Percentiles rank a stretch among this genome's conserved stretches.
These are phyloP conservation scores for Fringilla coelebs DNA, from an alignment of 2,797 vertebrate genomes.

Conservation along the genomic window DNA sequence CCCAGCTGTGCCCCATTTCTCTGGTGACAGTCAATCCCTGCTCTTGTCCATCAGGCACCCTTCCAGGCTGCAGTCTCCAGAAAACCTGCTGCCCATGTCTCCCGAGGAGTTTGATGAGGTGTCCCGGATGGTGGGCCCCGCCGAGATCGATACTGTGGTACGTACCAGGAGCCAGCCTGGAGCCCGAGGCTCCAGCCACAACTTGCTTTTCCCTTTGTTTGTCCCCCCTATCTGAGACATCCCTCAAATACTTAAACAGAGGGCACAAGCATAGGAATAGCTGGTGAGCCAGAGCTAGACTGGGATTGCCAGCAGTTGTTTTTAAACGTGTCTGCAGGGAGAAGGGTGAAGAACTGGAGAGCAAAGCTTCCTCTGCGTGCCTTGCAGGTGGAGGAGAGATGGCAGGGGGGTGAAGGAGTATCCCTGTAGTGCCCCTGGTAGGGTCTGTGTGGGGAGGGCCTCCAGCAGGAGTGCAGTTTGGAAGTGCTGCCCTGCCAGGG, in stretches of 20 bases:
- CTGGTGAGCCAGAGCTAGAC: background rate
- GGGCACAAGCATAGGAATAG: background rate
- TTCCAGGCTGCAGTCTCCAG: conserved; percentile 78
- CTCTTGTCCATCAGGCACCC: conserved; percentile 70
- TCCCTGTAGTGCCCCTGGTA: rapidly evolving
- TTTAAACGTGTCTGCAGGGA: background rate
- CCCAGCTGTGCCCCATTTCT: background rate
- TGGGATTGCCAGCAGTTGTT: background rate
- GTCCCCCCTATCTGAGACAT: background rate
- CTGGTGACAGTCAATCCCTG: background rate
- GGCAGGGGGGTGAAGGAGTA: background rate
- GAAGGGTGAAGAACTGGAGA: background rate
- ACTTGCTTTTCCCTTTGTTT: background rate
- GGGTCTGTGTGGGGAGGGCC: background rate
- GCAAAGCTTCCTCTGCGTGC: background rate
- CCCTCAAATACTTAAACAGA: background rate
- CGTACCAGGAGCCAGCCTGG: background rate
- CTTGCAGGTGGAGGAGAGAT: background rate
- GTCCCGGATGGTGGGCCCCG: conserved; percentile 72
- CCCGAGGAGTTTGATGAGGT: conserved; percentile 86
- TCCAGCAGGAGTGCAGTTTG: background rate
- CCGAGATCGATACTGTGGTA: conserved; percentile 86
- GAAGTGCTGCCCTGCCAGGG: background rate
- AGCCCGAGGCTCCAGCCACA: rapidly evolving
- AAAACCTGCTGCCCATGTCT: conserved; percentile 88